Conservation (phyloP, 2,797 vertebrate genomes). For the Pyrrhura leucotis region DNA sequence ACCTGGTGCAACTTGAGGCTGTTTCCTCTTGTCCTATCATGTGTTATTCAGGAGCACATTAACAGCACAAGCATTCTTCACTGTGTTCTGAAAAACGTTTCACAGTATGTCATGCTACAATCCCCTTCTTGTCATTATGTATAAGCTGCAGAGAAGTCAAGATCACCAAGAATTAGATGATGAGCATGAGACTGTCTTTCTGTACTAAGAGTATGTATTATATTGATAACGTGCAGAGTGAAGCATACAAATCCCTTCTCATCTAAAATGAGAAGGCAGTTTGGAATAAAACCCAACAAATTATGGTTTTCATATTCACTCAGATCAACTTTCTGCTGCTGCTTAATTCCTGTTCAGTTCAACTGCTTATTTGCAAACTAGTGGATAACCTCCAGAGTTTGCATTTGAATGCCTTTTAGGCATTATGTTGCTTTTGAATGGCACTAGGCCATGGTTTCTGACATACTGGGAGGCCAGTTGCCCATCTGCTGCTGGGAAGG, state of each 20-base stretch:
- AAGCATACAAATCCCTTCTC: background rate
- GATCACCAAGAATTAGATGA: background rate
- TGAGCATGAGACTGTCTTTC: background rate
- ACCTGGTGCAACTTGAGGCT: background rate
- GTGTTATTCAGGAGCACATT: background rate
- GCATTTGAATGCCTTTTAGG: background rate
- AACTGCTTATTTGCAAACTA: background rate
- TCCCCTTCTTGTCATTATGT: slow-evolving; percentile 9
- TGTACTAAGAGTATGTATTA: background rate
- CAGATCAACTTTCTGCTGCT: background rate
- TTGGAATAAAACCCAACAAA: background rate
- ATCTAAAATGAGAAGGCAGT: background rate
- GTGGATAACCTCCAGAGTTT: background rate
- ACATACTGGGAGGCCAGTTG: background rate
- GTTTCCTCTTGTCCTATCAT: background rate
- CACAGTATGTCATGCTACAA: background rate
- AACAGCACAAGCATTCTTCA: background rate
- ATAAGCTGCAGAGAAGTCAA: background rate
- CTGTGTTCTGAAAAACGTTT: background rate
- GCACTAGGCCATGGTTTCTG: background rate
- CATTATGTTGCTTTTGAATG: background rate
- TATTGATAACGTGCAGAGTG: background rate
- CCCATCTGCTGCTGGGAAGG: background rate
- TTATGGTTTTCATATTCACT: background rate
- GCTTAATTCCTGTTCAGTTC: background rate